Base-by-base conservation (phyloP, 2,888 invertebrate species). In the Conchocele bisecta region DNA sequence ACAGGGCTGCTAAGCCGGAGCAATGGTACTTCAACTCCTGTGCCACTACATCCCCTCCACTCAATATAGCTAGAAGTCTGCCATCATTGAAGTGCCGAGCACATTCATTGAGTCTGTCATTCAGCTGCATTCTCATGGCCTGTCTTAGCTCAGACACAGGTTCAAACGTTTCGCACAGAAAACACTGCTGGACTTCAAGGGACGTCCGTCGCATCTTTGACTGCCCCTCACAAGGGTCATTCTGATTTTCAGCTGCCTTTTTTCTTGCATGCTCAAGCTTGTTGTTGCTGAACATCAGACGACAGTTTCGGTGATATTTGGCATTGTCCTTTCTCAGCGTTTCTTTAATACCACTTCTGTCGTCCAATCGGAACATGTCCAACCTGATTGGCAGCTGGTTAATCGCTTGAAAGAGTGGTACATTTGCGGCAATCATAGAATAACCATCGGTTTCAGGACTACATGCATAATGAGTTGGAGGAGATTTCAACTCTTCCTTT, bases 21-120 rank as follows among this genome's bases (percentile, higher is more conserved):
- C 26, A 31, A 54, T 81, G 75, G 29, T 79, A 79, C 51, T 67
- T 77, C 7, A 79, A 50, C 48, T 78, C 81, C 66, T 76, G 79
- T 51, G 76, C 81, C 7, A 81, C 72, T 31, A 72, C 56, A 73
- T 77, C 81, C 11, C 79, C 71, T 35, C 54, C 63, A 69, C 70
- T 75, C 24, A 77, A 59, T 46, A 37, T 72, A 11, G 76, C 75
- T 24, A 77, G 26, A 4, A 77, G 57, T 35, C 53, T 73, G 31
- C 65, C 67, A 61, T 79, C 75, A 57, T 77, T 63, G n/a, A 77
- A 44, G 26, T 31, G 63, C n/a, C 24, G 2, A n/a, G 77, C 69
- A 53, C 73, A 73, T 53, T 70, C 68, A 39, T 73, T 68, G 15
- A 73, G 26, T 29, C 73, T 69, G 37, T 54, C 41, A 51, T 78